Evolutionary conservation across 2,113 vertebrate genomes (phyloP).

Genomic region (Atherinomorus stipes): DNA sequence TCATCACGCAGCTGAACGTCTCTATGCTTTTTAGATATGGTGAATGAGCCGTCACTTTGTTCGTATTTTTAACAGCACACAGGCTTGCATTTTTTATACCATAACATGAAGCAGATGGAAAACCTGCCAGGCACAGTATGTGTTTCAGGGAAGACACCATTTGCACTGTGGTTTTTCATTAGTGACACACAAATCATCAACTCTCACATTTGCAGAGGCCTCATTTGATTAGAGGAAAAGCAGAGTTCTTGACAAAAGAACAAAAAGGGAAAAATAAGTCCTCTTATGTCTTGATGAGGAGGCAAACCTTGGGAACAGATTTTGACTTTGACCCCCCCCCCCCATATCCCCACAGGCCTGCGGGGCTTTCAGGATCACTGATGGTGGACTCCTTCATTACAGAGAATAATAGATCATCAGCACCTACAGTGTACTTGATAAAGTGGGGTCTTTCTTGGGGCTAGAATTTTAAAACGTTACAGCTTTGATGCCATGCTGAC

Average conservation of each 20-base stretch:
- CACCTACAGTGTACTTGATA: constrained; percentile 4
- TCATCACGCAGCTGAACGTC: background rate
- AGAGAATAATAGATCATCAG: constrained; percentile 69
- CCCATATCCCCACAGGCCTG: constrained; percentile 20
- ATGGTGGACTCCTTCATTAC: constrained; percentile 74
- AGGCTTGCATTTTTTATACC: background rate
- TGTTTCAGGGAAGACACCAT: background rate
- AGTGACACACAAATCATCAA: background rate
- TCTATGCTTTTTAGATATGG: background rate
- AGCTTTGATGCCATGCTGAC: constrained; percentile 41
- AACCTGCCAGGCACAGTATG: background rate
- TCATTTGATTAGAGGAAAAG: constrained; percentile 6
- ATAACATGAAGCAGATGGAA: background rate
- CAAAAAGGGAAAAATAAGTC: background rate
- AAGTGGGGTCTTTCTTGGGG: constrained; percentile 16
- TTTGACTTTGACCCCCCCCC: constrained; percentile 47
- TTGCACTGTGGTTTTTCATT: background rate
- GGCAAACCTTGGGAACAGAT: constrained; percentile 29
- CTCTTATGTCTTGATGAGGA: constrained; percentile 46
- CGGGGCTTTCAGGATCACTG: constrained; percentile 52
- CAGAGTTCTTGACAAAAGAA: constrained; percentile 10
- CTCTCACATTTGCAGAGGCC: background rate
- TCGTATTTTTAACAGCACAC: background rate
- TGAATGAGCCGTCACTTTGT: constrained; percentile 6
- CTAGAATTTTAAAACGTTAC: constrained; percentile 56